Conservation (phyloP, 2,113 vertebrate species). For the Toxotes chatareus region DNA sequence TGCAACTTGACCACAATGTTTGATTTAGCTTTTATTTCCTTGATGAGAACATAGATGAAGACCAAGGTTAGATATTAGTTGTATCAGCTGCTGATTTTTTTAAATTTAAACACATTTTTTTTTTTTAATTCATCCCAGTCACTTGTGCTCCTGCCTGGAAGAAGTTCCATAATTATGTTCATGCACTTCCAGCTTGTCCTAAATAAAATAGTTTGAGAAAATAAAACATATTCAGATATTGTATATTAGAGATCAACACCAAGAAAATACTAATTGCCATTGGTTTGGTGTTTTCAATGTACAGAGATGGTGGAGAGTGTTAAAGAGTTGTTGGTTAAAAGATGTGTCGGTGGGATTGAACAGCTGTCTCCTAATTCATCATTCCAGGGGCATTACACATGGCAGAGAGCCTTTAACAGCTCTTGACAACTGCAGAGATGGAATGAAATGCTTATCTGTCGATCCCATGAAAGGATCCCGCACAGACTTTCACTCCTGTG, state of each 20-base stretch:
- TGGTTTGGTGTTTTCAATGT: neutral
- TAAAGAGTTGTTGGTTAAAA: neutral
- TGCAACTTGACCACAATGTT: neutral
- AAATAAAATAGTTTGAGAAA: neutral
- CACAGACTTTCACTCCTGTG: neutral
- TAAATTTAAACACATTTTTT: neutral
- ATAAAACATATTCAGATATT: neutral
- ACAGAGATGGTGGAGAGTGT: neutral
- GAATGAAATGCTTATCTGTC: neutral
- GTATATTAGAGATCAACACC: neutral
- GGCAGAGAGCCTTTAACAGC: neutral
- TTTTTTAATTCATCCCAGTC: neutral
- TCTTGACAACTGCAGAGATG: constrained; percentile 20
- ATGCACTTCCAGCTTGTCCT: neutral
- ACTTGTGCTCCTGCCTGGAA: neutral
- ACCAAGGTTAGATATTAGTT: no score
- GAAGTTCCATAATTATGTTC: neutral
- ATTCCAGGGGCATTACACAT: constrained; percentile 36
- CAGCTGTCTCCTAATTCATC: constrained; percentile 13
- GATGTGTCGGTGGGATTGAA: neutral
- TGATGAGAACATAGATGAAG: neutral
- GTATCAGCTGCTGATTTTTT: neutral
- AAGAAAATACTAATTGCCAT: neutral
- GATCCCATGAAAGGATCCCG: neutral
- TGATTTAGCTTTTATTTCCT: neutral